phyloP scores from a whole-genome alignment of 2,888 invertebrate species.

The Drosophila multiciliata region DNA sequence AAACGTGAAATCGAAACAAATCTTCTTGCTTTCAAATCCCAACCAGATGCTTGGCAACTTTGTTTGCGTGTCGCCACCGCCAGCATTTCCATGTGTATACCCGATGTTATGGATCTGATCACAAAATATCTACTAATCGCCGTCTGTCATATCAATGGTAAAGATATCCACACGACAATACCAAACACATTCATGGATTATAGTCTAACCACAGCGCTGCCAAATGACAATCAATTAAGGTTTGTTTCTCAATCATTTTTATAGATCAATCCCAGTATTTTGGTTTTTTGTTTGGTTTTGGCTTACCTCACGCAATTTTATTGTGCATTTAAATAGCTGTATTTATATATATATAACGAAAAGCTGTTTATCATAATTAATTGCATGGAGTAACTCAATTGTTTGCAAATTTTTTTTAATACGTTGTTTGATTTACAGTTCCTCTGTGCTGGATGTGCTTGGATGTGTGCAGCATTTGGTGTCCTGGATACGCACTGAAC shows the following conservation, averaged over 20 bases:
- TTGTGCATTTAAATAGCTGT: not conserved
- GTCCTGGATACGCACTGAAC: constrained; percentile 86
- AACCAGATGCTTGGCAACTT: constrained; percentile 90
- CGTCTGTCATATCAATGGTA: constrained; percentile 84
- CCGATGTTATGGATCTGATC: constrained; percentile 83
- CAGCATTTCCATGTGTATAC: constrained; percentile 83
- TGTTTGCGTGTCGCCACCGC: constrained; percentile 87
- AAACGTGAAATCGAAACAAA: constrained; percentile 90
- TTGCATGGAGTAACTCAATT: not conserved
- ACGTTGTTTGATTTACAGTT: constrained; percentile 60
- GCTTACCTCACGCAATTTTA: not conserved
- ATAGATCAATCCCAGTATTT: not conserved
- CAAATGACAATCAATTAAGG: constrained; percentile 85
- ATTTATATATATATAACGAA: not conserved
- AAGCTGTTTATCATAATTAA: not conserved
- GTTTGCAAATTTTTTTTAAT: not conserved
- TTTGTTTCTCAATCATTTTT: constrained; percentile 46
- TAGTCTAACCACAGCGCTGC: constrained; percentile 83
- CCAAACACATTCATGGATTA: constrained; percentile 83
- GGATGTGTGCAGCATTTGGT: constrained; percentile 86
- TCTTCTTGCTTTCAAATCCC: constrained; percentile 88
- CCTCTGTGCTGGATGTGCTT: constrained; percentile 84
- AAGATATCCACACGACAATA: constrained; percentile 82
- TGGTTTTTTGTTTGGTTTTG: not conserved
- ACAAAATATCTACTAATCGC: constrained; percentile 84